phyloP scores from a whole-genome alignment of 2,888 invertebrate species.

The Synergus umbraculus region DNA sequence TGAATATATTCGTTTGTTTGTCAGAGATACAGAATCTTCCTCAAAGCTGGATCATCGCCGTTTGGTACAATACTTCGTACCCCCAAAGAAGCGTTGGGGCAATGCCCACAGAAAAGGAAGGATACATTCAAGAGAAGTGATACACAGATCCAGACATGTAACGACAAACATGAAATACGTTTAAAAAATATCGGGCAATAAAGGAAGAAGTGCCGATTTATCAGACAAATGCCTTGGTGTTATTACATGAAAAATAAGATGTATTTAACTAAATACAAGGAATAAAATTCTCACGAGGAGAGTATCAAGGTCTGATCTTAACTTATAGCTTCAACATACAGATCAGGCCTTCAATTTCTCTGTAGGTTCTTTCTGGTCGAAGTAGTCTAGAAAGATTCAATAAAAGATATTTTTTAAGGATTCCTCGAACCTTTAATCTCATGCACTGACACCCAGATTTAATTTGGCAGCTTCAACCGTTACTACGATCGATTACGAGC shows the following conservation, averaged over 20 bases:
- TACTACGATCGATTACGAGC: constrained; percentile 24
- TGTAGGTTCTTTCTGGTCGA: too few species aligned
- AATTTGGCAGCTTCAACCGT: constrained; percentile 25
- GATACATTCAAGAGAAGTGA: constrained; percentile 26
- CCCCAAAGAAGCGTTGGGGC: constrained; percentile 9
- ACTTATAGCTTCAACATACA: too few species aligned
- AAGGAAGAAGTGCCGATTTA: constrained; percentile 32
- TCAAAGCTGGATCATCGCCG: background rate
- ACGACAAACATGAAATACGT: constrained; percentile 19
- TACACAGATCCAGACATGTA: background rate
- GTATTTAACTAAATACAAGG: too few species aligned
- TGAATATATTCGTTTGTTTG: background rate
- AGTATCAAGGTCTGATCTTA: too few species aligned
- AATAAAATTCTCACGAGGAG: too few species aligned
- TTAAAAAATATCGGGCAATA: background rate
- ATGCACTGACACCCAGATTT: background rate
- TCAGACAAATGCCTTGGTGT: background rate
- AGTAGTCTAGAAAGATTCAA: too few species aligned
- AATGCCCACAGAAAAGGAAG: constrained; percentile 16
- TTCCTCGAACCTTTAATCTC: too few species aligned
- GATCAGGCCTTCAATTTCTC: too few species aligned
- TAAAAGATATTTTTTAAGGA: too few species aligned
- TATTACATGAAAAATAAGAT: too few species aligned
- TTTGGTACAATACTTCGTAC: background rate
- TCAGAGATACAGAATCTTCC: background rate